Evolutionary conservation across 1,140 invertebrate genomes (phyloP).

Genomic region (Apocrypta bakeri): DNA sequence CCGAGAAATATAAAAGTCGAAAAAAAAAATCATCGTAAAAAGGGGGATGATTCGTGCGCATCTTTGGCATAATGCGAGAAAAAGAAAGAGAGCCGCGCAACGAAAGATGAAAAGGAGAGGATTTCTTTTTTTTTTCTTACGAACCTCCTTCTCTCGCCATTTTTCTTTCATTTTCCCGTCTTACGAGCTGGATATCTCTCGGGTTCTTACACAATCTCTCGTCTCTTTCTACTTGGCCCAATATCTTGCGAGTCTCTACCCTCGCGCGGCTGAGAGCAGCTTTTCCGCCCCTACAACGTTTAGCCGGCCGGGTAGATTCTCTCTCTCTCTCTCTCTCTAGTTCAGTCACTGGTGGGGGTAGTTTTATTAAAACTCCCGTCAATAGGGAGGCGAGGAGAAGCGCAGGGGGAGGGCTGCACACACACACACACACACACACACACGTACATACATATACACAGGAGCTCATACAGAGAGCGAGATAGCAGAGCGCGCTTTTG

Average conservation of each 20-base stretch:
- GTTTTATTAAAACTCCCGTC: slow-evolving; percentile 66
- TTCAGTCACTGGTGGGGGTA: slow-evolving; percentile 57
- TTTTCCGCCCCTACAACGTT: slow-evolving; percentile 59
- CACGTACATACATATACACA: neutral
- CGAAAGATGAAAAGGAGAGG: neutral
- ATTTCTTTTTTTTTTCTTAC: slow-evolving; percentile 50
- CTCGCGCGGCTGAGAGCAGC: slow-evolving; percentile 42
- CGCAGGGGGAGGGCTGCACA: slow-evolving; percentile 47
- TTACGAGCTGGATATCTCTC: slow-evolving; percentile 56
- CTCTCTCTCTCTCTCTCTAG: neutral
- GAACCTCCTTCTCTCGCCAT: slow-evolving; percentile 55
- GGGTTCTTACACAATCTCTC: slow-evolving; percentile 59
- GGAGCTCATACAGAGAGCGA: neutral
- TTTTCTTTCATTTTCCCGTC: slow-evolving; percentile 52
- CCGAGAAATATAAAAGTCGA: too few relatives aligned
- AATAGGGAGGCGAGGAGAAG: slow-evolving; percentile 55
- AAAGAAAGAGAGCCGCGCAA: neutral
- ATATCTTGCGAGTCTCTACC: slow-evolving; percentile 59
- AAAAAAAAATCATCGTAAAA: too few relatives aligned
- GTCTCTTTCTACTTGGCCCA: slow-evolving; percentile 56
- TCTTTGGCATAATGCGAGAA: too few relatives aligned
- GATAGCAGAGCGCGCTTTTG: slow-evolving; percentile 52
- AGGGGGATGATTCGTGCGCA: too few relatives aligned
- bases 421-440: neutral
- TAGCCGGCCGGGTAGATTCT: slow-evolving; percentile 19